Conservation (phyloP, 2,797 vertebrate genomes). For the Pangasius macronema region DNA sequence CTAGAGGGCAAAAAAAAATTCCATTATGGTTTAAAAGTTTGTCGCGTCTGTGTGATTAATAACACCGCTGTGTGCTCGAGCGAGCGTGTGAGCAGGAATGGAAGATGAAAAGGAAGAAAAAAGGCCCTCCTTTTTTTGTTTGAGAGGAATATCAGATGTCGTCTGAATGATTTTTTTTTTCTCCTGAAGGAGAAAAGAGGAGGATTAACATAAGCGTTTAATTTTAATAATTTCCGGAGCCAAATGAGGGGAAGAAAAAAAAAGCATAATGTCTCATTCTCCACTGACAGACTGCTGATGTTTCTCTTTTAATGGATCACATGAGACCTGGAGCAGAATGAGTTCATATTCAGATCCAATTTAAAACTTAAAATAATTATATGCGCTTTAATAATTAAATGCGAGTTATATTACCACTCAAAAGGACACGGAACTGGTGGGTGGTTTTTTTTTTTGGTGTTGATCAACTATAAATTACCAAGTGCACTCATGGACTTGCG, state of each 20-base stretch:
- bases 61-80: background rate
- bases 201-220: background rate
- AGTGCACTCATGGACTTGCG: background rate
- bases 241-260: background rate
- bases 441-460: background rate
- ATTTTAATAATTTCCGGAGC: conserved; percentile 7
- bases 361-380: background rate
- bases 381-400: background rate
- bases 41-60: background rate
- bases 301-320: conserved; percentile 1
- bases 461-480: background rate
- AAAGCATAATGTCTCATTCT: background rate
- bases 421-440: background rate
- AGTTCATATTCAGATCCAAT: background rate
- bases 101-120: background rate
- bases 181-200: background rate
- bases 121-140: background rate
- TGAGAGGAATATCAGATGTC: background rate
- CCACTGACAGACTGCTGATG: background rate
- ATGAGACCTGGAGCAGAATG: background rate
- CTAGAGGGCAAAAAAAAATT: background rate
- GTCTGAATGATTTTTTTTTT: background rate
- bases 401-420: background rate
- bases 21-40: background rate
- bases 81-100: background rate